Evolutionary conservation across 2,113 vertebrate genomes (phyloP).

Genomic region (Pycnonotus jocosus): DNA sequence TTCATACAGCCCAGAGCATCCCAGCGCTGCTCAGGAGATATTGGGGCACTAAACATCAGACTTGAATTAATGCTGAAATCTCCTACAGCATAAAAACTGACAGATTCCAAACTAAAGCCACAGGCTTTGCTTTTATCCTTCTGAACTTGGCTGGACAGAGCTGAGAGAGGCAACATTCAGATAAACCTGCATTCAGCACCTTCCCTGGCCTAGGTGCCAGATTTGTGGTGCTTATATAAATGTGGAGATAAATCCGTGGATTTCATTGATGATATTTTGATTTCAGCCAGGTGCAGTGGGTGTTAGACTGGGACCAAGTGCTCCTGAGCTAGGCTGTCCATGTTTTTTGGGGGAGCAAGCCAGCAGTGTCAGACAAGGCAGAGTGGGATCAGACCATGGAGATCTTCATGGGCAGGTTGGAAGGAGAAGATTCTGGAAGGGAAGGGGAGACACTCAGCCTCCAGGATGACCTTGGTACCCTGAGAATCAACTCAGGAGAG

Average conservation of each 20-base stretch:
- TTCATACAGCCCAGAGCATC: background rate
- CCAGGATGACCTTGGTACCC: background rate
- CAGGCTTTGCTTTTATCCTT: background rate
- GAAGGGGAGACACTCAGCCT: background rate
- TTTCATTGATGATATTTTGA: background rate
- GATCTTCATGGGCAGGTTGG: rapidly evolving
- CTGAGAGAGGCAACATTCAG: background rate
- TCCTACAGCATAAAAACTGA: background rate
- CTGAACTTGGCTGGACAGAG: background rate
- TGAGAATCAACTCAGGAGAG: background rate
- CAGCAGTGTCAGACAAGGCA: background rate
- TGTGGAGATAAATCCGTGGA: background rate
- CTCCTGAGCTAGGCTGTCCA: background rate
- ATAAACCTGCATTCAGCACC: background rate
- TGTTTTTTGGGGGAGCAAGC: background rate
- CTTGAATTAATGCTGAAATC: background rate
- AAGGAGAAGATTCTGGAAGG: rapidly evolving
- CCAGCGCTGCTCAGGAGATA: background rate
- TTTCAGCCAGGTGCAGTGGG: background rate
- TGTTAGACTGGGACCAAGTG: background rate
- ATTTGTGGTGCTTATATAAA: background rate
- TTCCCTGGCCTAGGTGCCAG: background rate
- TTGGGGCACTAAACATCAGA: background rate
- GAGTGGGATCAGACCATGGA: background rate
- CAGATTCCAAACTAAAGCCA: background rate